phyloP scores from a whole-genome alignment of 1,140 invertebrate genomes.

The Lepidurus packardi region DNA sequence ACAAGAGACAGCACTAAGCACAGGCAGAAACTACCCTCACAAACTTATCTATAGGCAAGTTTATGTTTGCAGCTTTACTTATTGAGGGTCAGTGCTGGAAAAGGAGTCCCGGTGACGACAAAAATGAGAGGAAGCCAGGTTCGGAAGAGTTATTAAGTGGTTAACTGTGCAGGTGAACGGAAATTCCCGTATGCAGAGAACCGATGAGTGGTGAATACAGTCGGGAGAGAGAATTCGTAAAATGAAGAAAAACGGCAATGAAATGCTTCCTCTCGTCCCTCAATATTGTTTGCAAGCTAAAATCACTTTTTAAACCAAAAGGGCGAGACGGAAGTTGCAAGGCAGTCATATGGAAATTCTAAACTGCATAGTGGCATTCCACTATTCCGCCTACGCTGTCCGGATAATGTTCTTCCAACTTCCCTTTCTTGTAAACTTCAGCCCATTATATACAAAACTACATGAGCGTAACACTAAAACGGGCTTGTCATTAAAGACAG shows the following conservation, averaged over 20 bases:
- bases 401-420: neutral
- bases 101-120: neutral
- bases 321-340: neutral
- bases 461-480: neutral
- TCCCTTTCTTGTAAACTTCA: slow-evolving; percentile 1
- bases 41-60: neutral
- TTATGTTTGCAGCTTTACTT: neutral
- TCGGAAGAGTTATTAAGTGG: neutral
- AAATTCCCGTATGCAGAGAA: neutral
- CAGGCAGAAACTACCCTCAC: neutral
- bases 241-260: too few species aligned
- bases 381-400: neutral
- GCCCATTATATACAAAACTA: neutral
- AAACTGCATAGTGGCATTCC: neutral
- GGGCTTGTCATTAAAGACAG: neutral
- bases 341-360: neutral
- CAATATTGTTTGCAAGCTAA: too few species aligned
- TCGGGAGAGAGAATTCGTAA: too few species aligned
- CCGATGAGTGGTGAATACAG: neutral
- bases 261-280: too few species aligned
- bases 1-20: slow-evolving; percentile 4
- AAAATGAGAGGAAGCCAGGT: neutral
- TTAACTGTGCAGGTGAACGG: neutral
- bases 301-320: too few species aligned
- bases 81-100: neutral